Evolutionary conservation across 2,888 invertebrate species (phyloP).

Genomic region (Noctua janthe): DNA sequence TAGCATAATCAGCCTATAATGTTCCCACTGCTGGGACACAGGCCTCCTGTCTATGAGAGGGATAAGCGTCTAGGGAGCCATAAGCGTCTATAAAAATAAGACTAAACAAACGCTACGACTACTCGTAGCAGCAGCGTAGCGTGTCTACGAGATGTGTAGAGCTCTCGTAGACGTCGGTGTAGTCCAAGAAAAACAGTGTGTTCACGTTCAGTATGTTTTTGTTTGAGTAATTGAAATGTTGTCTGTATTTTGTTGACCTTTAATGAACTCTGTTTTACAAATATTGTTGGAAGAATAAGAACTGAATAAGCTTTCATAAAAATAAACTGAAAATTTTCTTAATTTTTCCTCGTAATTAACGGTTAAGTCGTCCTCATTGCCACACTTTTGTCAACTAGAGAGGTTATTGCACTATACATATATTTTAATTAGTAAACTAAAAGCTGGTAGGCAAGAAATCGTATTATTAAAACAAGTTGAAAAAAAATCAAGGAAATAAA

Average conservation of each 20-base stretch:
- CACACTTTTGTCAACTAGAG: not conserved
- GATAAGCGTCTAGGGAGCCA: too few species aligned
- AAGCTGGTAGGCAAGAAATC: not conserved
- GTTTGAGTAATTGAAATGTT: not conserved
- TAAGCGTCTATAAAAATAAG: conserved; percentile 42
- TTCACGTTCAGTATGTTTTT: conserved; percentile 5
- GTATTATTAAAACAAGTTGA: not conserved
- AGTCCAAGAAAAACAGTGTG: conserved; percentile 33
- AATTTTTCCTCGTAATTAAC: not conserved
- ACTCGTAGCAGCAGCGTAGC: conserved; percentile 61
- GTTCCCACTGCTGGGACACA: too few species aligned
- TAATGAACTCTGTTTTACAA: not conserved
- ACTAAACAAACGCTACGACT: conserved; percentile 48
- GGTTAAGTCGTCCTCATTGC: not conserved
- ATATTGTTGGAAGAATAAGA: not conserved
- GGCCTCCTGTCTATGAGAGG: too few species aligned
- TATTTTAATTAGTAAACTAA: fast-evolving
- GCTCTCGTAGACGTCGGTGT: conserved; percentile 26
- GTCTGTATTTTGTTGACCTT: not conserved
- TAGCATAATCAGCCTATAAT: too few species aligned
- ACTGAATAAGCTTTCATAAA: not conserved
- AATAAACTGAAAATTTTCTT: not conserved
- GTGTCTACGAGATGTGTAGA: conserved; percentile 61
- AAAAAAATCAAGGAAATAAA: too few species aligned
- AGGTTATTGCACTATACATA: not conserved